Conservation (phyloP, 23 tunicate genomes). For the Diplosoma virens region DNA sequence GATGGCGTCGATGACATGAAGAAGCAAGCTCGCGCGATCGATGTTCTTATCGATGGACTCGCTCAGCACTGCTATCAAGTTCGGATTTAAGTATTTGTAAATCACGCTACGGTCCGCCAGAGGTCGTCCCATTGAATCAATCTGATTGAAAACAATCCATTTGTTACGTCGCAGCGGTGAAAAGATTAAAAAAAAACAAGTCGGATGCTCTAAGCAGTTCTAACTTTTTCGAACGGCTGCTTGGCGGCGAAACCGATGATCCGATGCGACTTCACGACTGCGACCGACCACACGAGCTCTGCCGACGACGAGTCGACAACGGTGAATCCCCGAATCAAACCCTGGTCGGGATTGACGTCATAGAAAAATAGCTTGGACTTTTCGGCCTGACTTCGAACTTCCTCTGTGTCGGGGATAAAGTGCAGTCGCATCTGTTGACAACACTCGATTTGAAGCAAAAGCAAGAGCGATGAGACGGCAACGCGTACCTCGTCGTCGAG, state of each 20-base stretch:
- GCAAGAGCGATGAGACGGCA: too few relatives aligned
- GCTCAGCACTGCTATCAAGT: constrained; percentile 57
- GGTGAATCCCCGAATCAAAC: constrained; percentile 31
- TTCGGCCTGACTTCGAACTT: constrained; percentile 9
- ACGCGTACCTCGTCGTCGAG: constrained; percentile 39
- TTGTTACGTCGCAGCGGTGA: background rate
- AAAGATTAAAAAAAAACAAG: too few relatives aligned
- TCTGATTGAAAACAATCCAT: constrained; percentile 5
- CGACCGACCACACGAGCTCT: constrained; percentile 33
- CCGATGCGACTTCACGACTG: constrained; percentile 45
- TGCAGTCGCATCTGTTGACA: constrained; percentile 51
- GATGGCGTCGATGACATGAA: constrained; percentile 74
- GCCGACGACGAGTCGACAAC: background rate
- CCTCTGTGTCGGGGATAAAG: constrained; percentile 51
- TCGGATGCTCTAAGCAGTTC: background rate
- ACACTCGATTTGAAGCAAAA: too few relatives aligned
- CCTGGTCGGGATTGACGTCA: constrained; percentile 35
- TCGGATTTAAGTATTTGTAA: constrained; percentile 93
- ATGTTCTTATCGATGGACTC: constrained; percentile 43
- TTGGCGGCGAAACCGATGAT: constrained; percentile 59
- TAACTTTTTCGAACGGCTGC: constrained; percentile 55
- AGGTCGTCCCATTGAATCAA: constrained; percentile 86
- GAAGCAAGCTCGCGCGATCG: constrained; percentile 37
- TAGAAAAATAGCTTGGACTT: constrained; percentile 31
- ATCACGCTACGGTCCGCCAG: constrained; percentile 88